Conservation (phyloP, 2,888 invertebrate species). For the Metalampra italica region DNA sequence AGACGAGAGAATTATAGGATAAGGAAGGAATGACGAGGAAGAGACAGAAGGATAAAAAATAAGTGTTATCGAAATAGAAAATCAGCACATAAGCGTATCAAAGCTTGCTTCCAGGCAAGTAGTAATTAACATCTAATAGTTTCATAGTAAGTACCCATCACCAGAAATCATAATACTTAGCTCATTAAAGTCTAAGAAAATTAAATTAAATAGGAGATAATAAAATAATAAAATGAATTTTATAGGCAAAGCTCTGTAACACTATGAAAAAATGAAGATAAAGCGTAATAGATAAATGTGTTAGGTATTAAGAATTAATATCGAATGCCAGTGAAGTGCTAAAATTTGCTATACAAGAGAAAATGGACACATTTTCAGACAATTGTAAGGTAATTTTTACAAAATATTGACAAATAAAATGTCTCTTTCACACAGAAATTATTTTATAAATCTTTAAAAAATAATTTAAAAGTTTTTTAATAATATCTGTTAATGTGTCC, state of each 20-base stretch:
- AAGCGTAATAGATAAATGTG: background rate
- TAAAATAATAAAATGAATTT: too few species aligned
- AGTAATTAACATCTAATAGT: conserved; percentile 11
- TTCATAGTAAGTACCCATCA: background rate
- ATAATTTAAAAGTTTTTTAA: too few species aligned
- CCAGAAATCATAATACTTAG: background rate
- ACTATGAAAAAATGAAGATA: too few species aligned
- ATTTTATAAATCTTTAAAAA: too few species aligned
- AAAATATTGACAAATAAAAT: too few species aligned
- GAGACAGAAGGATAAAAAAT: conserved; percentile 16
- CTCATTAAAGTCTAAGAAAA: conserved; percentile 8
- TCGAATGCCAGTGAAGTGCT: conserved; percentile 4
- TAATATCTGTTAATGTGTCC: background rate
- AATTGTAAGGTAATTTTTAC: background rate
- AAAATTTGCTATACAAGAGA: conserved; percentile 10
- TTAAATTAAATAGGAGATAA: too few species aligned
- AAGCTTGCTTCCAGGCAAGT: conserved; percentile 38
- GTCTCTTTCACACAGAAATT: too few species aligned
- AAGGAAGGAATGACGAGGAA: conserved; percentile 15
- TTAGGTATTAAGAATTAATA: background rate
- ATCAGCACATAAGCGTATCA: conserved; percentile 21
- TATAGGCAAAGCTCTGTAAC: too few species aligned
- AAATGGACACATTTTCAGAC: background rate
- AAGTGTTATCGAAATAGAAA: conserved; percentile 18
- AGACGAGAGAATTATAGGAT: conserved; percentile 7